Percentiles rank a stretch among this genome's conserved stretches.
These are phyloP conservation scores for Porites divaricata DNA, from an alignment of 92 coral and sea anemone genomes.

Conservation along the genomic window DNA sequence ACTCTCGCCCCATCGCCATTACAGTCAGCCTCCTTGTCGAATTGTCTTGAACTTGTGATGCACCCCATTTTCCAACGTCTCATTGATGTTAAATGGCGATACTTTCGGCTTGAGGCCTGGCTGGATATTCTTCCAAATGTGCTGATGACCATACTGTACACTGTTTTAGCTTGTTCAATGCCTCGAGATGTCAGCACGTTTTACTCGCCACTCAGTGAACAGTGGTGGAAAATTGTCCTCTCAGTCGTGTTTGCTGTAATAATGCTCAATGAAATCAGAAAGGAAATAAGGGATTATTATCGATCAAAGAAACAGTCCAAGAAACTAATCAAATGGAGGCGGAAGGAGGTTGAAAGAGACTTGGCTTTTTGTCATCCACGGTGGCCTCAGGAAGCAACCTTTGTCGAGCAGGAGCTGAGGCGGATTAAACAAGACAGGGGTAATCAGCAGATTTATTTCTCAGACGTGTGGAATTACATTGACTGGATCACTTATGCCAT, in stretches of 20 bases:
- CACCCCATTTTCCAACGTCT: conserved; percentile 83
- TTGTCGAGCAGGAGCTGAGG: conserved; percentile 66
- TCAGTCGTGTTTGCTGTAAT: conserved; percentile 66
- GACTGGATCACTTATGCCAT: conserved; percentile 85
- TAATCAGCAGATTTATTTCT: conserved; percentile 65
- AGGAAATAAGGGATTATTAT: conserved; percentile 72
- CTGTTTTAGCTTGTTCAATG: conserved; percentile 70
- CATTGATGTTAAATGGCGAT: conserved; percentile 83
- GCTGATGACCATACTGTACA: conserved; percentile 70
- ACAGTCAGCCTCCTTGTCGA: conserved; percentile 73
- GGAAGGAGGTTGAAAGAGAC: conserved; percentile 71
- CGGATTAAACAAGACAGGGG: conserved; percentile 50
- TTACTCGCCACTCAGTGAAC: conserved; percentile 63
- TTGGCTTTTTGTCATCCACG: conserved; percentile 82
- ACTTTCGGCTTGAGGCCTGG: conserved; percentile 75
- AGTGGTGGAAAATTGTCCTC: conserved; percentile 82
- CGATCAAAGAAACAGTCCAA: conserved; percentile 66
- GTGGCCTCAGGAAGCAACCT: conserved; percentile 77
- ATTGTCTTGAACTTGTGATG: conserved; percentile 74
- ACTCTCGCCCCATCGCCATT: conserved; percentile 74
- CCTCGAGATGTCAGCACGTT: conserved; percentile 67
- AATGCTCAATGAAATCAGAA: conserved; percentile 78
- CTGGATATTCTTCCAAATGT: conserved; percentile 69
- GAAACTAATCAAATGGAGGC: conserved; percentile 67
- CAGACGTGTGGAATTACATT: conserved; percentile 82